Evolutionary conservation across 2,888 invertebrate species (phyloP).

Genomic region (Cyclophora albipunctata): DNA sequence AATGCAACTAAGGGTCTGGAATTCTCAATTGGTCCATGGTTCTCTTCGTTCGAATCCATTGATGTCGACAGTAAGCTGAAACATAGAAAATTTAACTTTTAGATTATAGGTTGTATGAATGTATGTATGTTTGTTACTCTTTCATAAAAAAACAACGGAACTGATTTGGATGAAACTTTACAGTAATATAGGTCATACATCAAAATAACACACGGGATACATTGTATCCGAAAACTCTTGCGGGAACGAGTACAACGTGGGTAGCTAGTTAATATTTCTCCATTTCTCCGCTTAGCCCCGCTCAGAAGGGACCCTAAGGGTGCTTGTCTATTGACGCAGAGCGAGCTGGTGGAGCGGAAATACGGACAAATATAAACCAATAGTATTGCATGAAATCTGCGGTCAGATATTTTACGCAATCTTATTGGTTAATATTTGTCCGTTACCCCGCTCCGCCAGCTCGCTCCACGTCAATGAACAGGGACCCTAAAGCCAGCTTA

Average conservation of each 20-base stretch:
- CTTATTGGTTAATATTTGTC: no score
- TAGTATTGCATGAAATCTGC: no score
- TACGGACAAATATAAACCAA: no score
- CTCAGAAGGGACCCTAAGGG: not conserved
- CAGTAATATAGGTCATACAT: no score
- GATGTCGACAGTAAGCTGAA: constrained; percentile 93
- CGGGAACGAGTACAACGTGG: no score
- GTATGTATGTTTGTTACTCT: not conserved
- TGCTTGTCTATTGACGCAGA: not conserved
- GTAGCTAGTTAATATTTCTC: not conserved
- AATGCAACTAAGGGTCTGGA: constrained; percentile 96
- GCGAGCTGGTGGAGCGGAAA: not conserved
- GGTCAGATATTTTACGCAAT: no score
- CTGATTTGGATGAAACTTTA: no score
- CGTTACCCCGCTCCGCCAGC: no score
- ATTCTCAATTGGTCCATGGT: constrained; percentile 96
- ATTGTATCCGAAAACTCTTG: no score
- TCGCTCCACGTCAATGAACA: no score
- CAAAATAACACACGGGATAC: no score
- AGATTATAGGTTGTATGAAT: not conserved
- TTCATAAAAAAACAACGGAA: no score
- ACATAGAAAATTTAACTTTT: constrained; percentile 10
- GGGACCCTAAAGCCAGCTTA: constrained; percentile 46
- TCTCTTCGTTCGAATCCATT: constrained; percentile 96
- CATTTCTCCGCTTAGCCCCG: not conserved